Percentiles rank a stretch among this genome's conserved stretches.
Evolutionary conservation across 2,113 vertebrate species (phyloP).

Genomic region (Sinocyclocheilus anophthalmus): DNA sequence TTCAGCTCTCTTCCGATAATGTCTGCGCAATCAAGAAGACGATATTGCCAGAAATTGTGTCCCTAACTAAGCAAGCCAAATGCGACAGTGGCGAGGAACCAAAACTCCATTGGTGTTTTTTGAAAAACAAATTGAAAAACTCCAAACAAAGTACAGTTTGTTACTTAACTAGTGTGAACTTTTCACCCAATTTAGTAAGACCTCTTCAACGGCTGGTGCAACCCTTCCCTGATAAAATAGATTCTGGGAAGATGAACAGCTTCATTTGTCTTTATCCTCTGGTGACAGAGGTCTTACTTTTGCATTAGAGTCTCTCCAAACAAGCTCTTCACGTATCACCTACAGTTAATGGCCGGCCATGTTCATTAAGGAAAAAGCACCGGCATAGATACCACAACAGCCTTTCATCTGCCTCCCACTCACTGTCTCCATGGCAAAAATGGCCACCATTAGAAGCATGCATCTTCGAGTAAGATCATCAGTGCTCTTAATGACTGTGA

Average conservation of each 20-base stretch:
- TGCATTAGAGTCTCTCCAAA: slow-evolving; percentile 30
- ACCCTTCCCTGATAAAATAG: neutral
- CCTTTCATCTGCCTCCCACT: slow-evolving; percentile 47
- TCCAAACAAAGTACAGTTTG: neutral
- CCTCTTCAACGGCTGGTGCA: neutral
- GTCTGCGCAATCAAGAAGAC: too few species aligned
- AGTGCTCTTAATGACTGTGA: slow-evolving; percentile 54
- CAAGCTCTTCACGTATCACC: slow-evolving; percentile 28
- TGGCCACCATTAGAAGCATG: slow-evolving; percentile 48
- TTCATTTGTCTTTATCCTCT: neutral
- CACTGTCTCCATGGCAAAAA: slow-evolving; percentile 51
- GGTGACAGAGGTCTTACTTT: neutral
- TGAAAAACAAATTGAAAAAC: too few species aligned
- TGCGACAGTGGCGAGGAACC: too few species aligned
- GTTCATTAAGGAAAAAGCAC: slow-evolving; percentile 49
- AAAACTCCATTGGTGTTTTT: too few species aligned
- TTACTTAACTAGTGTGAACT: neutral
- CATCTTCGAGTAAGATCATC: slow-evolving; percentile 49
- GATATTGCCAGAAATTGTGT: too few species aligned
- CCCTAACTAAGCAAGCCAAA: too few species aligned
- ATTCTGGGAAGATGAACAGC: neutral
- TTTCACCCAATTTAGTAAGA: neutral
- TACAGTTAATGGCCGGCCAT: slow-evolving; percentile 31
- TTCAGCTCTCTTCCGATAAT: too few species aligned
- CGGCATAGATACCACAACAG: slow-evolving; percentile 41